phyloP scores from a whole-genome alignment of 1,140 invertebrate species.

The Portunus trituberculatus region DNA sequence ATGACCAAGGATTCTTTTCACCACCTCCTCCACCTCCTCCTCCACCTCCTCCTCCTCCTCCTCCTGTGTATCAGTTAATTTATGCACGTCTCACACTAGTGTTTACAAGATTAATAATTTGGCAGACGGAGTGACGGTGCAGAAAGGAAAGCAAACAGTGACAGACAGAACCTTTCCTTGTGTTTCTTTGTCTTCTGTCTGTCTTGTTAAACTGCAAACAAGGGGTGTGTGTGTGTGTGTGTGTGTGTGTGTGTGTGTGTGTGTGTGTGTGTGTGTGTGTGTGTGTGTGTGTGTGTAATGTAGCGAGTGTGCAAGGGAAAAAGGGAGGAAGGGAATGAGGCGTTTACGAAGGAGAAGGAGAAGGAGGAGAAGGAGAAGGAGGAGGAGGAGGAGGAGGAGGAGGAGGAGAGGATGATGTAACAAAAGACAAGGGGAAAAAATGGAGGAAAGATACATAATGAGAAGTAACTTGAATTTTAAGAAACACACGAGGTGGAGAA shows the following conservation, averaged over 20 bases:
- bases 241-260: too few relatives aligned
- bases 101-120: conserved; percentile 52
- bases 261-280: too few relatives aligned
- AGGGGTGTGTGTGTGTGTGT: not conserved
- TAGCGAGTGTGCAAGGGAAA: too few relatives aligned
- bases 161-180: too few relatives aligned
- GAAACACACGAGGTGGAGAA: not conserved
- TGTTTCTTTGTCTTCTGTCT: too few relatives aligned
- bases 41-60: conserved; percentile 1
- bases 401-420: not conserved
- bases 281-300: too few relatives aligned
- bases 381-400: conserved; percentile 13
- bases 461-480: not conserved
- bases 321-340: not conserved
- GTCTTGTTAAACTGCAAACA: not conserved
- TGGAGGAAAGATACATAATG: not conserved
- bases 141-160: not conserved
- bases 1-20: not conserved
- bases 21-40: not conserved
- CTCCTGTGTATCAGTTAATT: not conserved
- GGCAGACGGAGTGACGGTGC: not conserved
- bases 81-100: not conserved
- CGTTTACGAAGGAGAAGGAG: not conserved
- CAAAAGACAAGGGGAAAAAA: not conserved
- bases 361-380: not conserved